Evolutionary conservation across 2,888 invertebrate genomes (phyloP).

Genomic region (Conistra vaccinii): DNA sequence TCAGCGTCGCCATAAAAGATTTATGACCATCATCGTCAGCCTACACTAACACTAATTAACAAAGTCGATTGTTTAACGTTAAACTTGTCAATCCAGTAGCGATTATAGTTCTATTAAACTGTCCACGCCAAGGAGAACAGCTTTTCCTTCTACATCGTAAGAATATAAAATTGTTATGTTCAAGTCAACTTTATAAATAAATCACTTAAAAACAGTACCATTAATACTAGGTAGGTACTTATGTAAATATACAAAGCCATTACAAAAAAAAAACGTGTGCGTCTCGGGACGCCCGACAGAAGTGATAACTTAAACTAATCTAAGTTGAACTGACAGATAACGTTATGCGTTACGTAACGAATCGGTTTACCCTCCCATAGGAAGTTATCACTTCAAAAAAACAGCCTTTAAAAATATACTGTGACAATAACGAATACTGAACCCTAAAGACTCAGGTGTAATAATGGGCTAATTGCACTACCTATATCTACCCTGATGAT

Average conservation of each 20-base stretch:
- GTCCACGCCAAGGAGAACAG: background rate
- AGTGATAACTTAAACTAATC: too few species aligned
- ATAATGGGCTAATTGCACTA: background rate
- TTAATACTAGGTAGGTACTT: background rate
- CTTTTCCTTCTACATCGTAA: background rate
- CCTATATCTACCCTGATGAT: background rate
- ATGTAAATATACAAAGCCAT: background rate
- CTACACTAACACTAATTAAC: background rate
- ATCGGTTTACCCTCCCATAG: too few species aligned
- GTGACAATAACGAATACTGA: background rate
- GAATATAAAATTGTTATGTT: background rate
- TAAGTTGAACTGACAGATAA: too few species aligned
- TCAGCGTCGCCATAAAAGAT: background rate
- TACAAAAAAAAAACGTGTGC: too few species aligned
- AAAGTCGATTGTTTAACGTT: background rate
- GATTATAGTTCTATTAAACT: background rate
- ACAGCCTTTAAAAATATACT: background rate
- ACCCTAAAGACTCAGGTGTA: background rate
- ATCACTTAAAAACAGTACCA: background rate
- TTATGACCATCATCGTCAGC: background rate
- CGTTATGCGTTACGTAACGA: too few species aligned
- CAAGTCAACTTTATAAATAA: background rate
- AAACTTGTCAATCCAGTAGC: conserved; percentile 1
- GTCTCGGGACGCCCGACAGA: too few species aligned
- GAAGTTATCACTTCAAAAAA: too few species aligned